phyloP scores from a whole-genome alignment of 2,113 vertebrate species.

The Sinosuthora webbiana region DNA sequence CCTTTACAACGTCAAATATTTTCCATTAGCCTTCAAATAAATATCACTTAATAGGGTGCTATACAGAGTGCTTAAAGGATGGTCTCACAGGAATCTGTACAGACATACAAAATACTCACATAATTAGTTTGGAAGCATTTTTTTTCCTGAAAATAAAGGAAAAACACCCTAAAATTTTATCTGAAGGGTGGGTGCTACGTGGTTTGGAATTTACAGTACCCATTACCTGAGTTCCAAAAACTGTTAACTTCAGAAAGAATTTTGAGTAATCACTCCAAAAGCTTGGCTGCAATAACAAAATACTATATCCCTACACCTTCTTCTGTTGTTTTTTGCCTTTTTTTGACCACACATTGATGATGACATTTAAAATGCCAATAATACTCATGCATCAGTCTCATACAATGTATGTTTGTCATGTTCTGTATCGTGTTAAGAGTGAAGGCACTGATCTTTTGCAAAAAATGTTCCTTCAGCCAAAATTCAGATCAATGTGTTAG shows the following conservation, averaged over 20 bases:
- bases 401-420: background rate
- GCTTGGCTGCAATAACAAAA: background rate
- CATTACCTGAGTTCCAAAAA: background rate
- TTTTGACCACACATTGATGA: background rate
- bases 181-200: background rate
- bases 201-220: background rate
- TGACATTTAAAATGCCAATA: background rate
- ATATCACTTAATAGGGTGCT: background rate
- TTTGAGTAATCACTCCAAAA: background rate
- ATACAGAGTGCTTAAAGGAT: background rate
- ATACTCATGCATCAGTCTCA: background rate
- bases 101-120: background rate
- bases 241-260: background rate
- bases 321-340: background rate
- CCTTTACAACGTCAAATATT: background rate
- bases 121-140: background rate
- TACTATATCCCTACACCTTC: background rate
- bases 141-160: background rate
- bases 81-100: background rate
- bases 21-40: background rate
- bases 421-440: background rate
- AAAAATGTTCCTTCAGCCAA: background rate
- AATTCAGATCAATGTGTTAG: constrained; percentile 2
- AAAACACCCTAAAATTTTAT: background rate
- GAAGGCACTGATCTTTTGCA: background rate